These are phyloP conservation scores for Tychaedon coryphoeus DNA, from an alignment of 2,113 vertebrate species.

Conservation along the genomic window DNA sequence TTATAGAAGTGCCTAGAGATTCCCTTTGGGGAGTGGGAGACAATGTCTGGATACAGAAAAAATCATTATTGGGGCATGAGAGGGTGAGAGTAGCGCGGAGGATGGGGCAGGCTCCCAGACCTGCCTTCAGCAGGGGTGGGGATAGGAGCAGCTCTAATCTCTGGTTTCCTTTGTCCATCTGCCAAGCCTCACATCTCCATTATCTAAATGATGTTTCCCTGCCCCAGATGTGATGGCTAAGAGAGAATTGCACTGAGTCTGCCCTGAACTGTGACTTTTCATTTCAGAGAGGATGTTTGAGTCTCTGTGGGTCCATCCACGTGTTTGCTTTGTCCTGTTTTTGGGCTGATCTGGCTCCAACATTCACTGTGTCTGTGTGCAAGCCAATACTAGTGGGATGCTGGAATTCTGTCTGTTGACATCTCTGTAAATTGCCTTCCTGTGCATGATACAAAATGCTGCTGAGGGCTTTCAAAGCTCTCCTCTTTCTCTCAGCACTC, in stretches of 20 bases:
- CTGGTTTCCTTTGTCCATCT: background rate
- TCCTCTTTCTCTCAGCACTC: background rate
- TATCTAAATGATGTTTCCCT: background rate
- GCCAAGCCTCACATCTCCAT: background rate
- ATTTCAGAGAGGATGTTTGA: background rate
- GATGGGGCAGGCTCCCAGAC: background rate
- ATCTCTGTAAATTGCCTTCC: background rate
- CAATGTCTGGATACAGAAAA: background rate
- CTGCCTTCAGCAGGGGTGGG: background rate
- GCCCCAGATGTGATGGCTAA: background rate
- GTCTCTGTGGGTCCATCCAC: background rate
- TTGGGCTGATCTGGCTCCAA: background rate
- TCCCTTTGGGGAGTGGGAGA: accelerated
- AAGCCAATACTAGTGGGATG: background rate
- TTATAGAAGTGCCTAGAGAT: background rate
- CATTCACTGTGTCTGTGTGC: accelerated
- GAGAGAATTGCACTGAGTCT: background rate
- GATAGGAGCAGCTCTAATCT: background rate
- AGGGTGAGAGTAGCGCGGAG: background rate
- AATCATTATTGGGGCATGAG: accelerated
- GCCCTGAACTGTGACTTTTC: background rate
- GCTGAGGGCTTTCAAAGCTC: background rate
- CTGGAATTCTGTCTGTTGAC: background rate
- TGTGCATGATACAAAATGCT: background rate
- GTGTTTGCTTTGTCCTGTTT: background rate